Evolutionary conservation across 2,888 invertebrate genomes (phyloP), one percentile per base, ranked within the genome.

Genomic region (Tipula vernalis): DNA sequence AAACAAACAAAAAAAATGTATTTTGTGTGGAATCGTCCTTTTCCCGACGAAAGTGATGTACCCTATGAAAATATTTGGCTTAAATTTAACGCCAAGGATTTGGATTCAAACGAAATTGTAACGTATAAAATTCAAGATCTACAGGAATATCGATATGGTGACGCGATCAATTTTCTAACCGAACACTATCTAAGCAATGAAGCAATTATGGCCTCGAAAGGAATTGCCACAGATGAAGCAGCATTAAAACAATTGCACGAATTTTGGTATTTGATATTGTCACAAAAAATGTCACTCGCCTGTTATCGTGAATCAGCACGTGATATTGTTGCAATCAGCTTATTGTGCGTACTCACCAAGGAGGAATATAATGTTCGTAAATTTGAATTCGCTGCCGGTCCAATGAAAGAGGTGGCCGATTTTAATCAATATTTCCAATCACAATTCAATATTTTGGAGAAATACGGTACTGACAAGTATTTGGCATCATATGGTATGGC

Each of bases 81-180:
- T n/a, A 41, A 84, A 5, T 87, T 87, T 18, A 13, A 41, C 0
- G 87, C 87, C 10, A 44, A 15, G 4, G 87, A 87, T 71, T 13
- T 85, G 13, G 44, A 87, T 41, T 39, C 42, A 4, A 71, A 85
- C 41, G 44, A 84, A 2, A 6, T 36, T 28, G 86, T 86, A 4
- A 57, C 86, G 36, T 87, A 86, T 44, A 8, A 36, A 85, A 86
- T 87, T 83, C n/a, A 83, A 71, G 86, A 87, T 36, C 42, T 87
- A 6, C 83, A 86, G 39, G 83, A 86, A 12, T 57, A 85, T n/a
- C 57, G 42, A 42, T 86, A 36, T 13, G 86, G 86, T 5, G 85
- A 85, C 10, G 87, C 87, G 0, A 85, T 85, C 18, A n/a, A 85
- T 36, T 47, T 86, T 13, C 13, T 87, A 5, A 83, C 85, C 5